Conservation (phyloP, 2,113 vertebrate species). For the Tetrax tetrax region DNA sequence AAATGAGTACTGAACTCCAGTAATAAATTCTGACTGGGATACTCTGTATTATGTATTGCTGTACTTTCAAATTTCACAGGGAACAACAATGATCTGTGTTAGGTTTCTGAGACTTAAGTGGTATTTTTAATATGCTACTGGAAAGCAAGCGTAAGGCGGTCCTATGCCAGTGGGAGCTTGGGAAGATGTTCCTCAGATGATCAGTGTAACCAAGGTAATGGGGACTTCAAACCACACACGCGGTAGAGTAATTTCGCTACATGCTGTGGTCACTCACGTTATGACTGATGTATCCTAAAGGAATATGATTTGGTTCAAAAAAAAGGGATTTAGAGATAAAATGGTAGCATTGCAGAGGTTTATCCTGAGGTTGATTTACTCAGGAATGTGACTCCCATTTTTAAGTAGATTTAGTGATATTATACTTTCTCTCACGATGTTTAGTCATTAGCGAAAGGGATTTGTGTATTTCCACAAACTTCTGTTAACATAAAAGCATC, state of each 20-base stretch:
- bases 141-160: neutral
- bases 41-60: neutral
- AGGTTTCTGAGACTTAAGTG: neutral
- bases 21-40: neutral
- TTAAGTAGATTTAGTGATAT: neutral
- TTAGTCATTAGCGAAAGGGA: neutral
- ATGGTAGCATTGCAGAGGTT: slow-evolving; percentile 1
- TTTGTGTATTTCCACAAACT: slow-evolving; percentile 42
- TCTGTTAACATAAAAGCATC: slow-evolving; percentile 14
- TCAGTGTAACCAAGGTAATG: fast-evolving
- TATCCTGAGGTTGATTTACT: slow-evolving; percentile 19
- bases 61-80: neutral
- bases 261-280: neutral
- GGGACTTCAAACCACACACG: fast-evolving
- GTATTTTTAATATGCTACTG: neutral
- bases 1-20: neutral
- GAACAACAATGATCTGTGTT: neutral
- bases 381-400: neutral
- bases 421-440: neutral
- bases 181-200: neutral
- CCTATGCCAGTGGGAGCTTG: neutral
- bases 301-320: neutral
- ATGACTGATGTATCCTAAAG: neutral
- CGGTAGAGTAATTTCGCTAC: neutral
- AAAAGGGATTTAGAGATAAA: neutral